Percentiles rank a stretch among this genome's conserved stretches.
These are phyloP conservation scores for Lycocerus yunnanus DNA, from an alignment of 2,888 invertebrate genomes.

Conservation along the genomic window DNA sequence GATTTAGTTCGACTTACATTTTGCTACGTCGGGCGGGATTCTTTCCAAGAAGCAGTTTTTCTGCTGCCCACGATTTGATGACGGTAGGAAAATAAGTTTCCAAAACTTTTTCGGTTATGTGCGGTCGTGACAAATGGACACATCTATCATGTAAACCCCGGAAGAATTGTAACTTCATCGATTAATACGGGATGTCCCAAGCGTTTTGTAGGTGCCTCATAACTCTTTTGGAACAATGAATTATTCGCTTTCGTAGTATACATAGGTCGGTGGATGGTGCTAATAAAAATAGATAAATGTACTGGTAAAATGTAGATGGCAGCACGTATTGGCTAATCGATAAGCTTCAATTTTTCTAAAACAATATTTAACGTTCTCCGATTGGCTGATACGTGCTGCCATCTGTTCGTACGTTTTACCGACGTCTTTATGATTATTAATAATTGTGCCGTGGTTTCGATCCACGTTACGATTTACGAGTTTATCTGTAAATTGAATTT, in stretches of 20 bases:
- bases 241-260: neutral
- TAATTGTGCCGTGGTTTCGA: too few relatives aligned
- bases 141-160: constrained; percentile 24
- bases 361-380: neutral
- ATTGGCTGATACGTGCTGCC: neutral
- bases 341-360: too few relatives aligned
- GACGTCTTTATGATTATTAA: too few relatives aligned
- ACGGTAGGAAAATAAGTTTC: constrained; percentile 6
- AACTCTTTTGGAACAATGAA: neutral
- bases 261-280: neutral
- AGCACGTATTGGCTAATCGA: neutral
- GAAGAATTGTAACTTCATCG: constrained; percentile 15
- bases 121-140: constrained; percentile 23
- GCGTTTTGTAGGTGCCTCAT: neutral
- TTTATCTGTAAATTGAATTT: too few relatives aligned
- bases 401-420: too few relatives aligned
- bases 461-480: too few relatives aligned
- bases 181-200: constrained; percentile 1
- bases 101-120: constrained; percentile 6
- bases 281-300: neutral
- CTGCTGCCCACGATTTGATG: neutral
- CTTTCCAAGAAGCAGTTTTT: neutral
- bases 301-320: neutral
- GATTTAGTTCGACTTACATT: neutral
- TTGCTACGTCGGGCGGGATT: neutral